A percentile compares a stretch with the other conserved stretches of the same genome.
phyloP scores from a whole-genome alignment of 2,797 vertebrate genomes.

The Bryconaethiops microstoma region DNA sequence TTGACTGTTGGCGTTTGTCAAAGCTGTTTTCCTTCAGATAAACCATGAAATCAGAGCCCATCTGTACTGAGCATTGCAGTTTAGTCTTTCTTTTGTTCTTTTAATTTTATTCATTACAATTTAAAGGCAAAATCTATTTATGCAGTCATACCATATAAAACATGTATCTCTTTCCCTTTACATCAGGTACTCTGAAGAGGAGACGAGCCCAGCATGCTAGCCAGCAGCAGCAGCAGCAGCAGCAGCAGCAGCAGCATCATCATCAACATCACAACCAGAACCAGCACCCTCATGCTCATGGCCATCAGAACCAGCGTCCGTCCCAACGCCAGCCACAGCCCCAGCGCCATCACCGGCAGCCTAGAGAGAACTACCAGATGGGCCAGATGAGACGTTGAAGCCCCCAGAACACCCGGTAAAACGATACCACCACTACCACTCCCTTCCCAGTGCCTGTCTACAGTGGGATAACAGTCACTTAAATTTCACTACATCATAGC shows the following conservation, averaged over 20 bases:
- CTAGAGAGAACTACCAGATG: slow-evolving; percentile 89
- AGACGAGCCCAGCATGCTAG: slow-evolving; percentile 89
- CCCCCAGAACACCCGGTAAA: background rate
- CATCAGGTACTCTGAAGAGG: slow-evolving; percentile 95
- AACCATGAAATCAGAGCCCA: background rate
- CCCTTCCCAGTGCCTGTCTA: slow-evolving; percentile 99
- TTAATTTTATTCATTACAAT: background rate
- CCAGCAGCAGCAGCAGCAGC: slow-evolving; percentile 79
- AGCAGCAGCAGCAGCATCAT: slow-evolving; percentile 74
- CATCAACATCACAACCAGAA: slow-evolving; percentile 78
- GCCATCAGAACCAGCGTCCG: slow-evolving; percentile 70
- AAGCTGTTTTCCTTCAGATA: background rate
- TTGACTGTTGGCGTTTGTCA: background rate
- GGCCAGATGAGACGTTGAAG: slow-evolving; percentile 88
- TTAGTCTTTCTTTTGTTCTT: background rate
- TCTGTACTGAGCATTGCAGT: no score
- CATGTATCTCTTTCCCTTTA: background rate
- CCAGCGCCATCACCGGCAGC: slow-evolving; percentile 76
- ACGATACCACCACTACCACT: slow-evolving; percentile 64
- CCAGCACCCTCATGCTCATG: slow-evolving; percentile 63
- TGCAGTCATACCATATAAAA: no score
- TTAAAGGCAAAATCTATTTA: background rate
- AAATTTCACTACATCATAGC: slow-evolving; percentile 93
- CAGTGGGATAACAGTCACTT: slow-evolving; percentile 86
- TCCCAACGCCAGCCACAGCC: slow-evolving; percentile 81